Percentiles rank a stretch among this genome's conserved stretches.
These are phyloP conservation scores for Rhineura floridana DNA, from an alignment of 2,113 vertebrate species.

Conservation along the genomic window DNA sequence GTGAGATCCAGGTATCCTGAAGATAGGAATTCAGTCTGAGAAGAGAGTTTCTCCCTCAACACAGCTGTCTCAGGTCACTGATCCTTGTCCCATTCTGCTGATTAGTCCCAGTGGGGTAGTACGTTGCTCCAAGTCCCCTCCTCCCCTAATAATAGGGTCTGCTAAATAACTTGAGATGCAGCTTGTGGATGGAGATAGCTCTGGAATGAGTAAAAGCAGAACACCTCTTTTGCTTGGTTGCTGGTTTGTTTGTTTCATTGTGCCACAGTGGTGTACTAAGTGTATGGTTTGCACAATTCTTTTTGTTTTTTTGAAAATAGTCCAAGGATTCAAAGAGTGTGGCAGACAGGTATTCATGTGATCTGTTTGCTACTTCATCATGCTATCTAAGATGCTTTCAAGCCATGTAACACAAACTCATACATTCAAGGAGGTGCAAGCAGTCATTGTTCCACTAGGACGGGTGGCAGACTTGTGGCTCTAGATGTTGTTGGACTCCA, in stretches of 20 bases:
- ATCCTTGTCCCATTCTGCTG: background rate
- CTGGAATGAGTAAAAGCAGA: background rate
- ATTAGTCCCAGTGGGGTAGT: background rate
- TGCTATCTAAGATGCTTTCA: background rate
- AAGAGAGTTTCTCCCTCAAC: background rate
- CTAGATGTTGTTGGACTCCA: background rate
- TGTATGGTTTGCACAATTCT: background rate
- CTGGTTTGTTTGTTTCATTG: background rate
- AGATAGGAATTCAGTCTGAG: background rate
- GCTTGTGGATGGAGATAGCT: background rate
- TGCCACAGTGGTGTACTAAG: background rate
- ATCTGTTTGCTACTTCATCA: background rate
- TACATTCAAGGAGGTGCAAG: background rate
- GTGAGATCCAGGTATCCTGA: background rate
- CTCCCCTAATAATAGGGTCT: background rate
- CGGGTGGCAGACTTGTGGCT: background rate
- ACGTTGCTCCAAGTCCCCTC: background rate
- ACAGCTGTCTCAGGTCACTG: background rate
- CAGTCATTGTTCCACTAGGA: background rate
- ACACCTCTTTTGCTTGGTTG: background rate
- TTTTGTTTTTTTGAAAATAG: background rate
- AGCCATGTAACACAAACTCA: background rate
- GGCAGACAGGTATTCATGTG: background rate
- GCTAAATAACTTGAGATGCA: background rate
- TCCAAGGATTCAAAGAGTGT: background rate